These are phyloP conservation scores for Dryobota labecula DNA, from an alignment of 2,888 invertebrate species.

Conservation along the genomic window DNA sequence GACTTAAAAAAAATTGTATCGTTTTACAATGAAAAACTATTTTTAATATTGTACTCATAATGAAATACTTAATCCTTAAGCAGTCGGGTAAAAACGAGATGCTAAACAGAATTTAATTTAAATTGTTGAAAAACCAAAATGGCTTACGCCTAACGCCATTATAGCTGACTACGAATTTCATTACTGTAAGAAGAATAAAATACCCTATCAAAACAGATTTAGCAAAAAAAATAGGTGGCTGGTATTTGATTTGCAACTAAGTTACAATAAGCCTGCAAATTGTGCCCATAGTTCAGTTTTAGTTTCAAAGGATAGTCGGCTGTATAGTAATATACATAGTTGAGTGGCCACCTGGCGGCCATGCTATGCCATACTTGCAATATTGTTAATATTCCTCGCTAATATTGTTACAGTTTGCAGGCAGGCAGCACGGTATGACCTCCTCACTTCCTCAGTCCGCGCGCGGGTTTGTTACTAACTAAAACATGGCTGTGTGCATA, in stretches of 20 bases:
- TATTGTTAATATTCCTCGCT: slow-evolving; percentile 65
- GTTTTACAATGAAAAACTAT: slow-evolving; percentile 1
- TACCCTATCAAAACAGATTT: neutral
- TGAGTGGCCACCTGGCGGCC: slow-evolving; percentile 45
- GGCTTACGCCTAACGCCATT: neutral
- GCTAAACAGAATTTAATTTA: slow-evolving; percentile 1
- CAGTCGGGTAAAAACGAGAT: neutral
- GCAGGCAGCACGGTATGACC: slow-evolving; percentile 35
- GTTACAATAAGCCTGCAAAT: slow-evolving; percentile 45
- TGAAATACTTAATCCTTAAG: neutral
- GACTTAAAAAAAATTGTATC: neutral
- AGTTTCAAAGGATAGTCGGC: slow-evolving; percentile 59
- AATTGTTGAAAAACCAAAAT: slow-evolving; percentile 17
- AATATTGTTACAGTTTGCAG: slow-evolving; percentile 64
- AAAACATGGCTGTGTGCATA: slow-evolving; percentile 38
- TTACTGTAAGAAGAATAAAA: slow-evolving; percentile 2
- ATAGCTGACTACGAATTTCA: slow-evolving; percentile 11
- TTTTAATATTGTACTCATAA: too few relatives aligned
- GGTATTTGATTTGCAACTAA: slow-evolving; percentile 22
- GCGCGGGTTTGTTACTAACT: slow-evolving; percentile 51
- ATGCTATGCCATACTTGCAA: slow-evolving; percentile 47
- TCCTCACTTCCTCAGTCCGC: slow-evolving; percentile 22
- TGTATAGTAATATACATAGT: slow-evolving; percentile 58
- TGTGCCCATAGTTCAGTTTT: slow-evolving; percentile 56
- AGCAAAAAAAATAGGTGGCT: slow-evolving; percentile 3